Conservation (phyloP, 1,140 invertebrate genomes). For the Drosophila insularis region DNA sequence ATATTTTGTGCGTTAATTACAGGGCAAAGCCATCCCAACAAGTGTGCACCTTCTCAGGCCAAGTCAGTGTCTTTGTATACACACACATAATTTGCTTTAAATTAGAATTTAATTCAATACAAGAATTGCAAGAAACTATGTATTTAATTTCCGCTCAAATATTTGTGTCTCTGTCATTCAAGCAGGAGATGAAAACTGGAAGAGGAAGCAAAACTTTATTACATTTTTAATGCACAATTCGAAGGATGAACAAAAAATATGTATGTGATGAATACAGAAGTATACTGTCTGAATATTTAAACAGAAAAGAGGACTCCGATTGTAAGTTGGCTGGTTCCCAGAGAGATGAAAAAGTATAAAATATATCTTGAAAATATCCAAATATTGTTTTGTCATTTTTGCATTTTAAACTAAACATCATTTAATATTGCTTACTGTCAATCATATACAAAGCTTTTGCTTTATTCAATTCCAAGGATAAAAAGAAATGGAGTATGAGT, state of each 20-base stretch:
- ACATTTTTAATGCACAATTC: neutral
- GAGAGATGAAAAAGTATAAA: neutral
- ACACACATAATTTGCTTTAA: neutral
- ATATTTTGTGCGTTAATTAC: constrained; percentile 11
- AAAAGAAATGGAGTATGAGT: too few species aligned
- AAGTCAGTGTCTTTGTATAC: neutral
- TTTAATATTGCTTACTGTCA: too few species aligned
- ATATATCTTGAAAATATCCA: too few species aligned
- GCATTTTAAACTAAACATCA: too few species aligned
- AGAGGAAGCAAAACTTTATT: neutral
- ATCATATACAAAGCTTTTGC: too few species aligned
- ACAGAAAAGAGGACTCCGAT: neutral
- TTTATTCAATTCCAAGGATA: too few species aligned
- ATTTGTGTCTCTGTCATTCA: neutral
- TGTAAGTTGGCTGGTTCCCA: neutral
- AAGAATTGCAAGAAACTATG: neutral
- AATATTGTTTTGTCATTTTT: too few species aligned
- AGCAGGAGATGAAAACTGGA: neutral
- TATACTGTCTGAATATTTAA: neutral
- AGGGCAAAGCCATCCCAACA: neutral
- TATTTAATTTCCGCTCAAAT: constrained; percentile 9
- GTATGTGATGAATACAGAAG: too few species aligned
- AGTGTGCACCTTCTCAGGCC: neutral
- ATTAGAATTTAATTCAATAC: neutral
- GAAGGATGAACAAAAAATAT: neutral